Percentiles rank a stretch among this genome's conserved stretches.
These are phyloP conservation scores for Abramis brama DNA, from an alignment of 2,113 vertebrate genomes.

Conservation along the genomic window DNA sequence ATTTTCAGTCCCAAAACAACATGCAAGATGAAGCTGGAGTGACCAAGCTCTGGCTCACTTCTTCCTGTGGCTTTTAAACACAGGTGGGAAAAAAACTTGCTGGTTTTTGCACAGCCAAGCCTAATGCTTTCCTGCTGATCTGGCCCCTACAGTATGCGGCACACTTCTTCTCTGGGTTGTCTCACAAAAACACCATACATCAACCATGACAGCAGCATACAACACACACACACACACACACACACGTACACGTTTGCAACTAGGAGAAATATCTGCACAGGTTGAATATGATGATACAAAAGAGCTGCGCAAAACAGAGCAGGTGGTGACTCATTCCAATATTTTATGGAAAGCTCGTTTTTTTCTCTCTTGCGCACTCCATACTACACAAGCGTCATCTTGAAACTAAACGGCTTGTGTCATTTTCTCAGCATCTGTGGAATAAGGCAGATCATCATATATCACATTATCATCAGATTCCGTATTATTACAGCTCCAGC, in stretches of 20 bases:
- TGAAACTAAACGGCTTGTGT: background rate
- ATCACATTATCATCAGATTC: constrained; percentile 20
- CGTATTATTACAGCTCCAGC: constrained; percentile 10
- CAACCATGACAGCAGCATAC: constrained; percentile 17
- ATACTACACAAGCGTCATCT: background rate
- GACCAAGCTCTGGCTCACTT: background rate
- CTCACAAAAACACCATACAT: constrained; percentile 37
- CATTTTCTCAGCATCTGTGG: constrained; percentile 2
- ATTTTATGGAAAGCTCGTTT: background rate
- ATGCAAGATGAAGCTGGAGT: background rate
- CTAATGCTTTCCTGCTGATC: constrained; percentile 36
- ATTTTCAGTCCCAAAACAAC: constrained; percentile 13
- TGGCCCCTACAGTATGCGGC: constrained; percentile 10
- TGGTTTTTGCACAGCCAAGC: constrained; percentile 16
- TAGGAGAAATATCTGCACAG: background rate
- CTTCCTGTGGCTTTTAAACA: background rate
- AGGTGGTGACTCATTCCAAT: background rate
- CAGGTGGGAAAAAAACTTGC: background rate
- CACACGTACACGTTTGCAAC: background rate
- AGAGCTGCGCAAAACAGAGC: background rate
- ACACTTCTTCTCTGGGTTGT: constrained; percentile 13
- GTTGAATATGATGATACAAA: background rate
- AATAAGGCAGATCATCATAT: background rate
- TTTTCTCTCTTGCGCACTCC: background rate
- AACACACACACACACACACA: constrained; percentile 4